These are phyloP conservation scores for Allophyes oxyacanthae DNA, from an alignment of 2,888 invertebrate genomes.

Conservation along the genomic window DNA sequence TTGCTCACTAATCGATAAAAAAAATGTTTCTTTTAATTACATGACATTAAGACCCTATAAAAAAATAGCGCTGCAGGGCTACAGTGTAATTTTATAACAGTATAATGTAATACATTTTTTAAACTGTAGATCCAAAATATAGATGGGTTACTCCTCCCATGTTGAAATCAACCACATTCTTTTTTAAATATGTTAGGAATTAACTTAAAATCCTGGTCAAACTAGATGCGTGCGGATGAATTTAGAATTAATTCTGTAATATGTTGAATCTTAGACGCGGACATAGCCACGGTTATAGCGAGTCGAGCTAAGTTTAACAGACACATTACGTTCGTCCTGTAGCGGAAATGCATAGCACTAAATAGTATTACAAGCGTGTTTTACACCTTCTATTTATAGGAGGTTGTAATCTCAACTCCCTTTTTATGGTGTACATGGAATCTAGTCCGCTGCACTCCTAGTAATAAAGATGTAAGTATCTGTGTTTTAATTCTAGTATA, in stretches of 20 bases:
- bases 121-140: too few relatives aligned
- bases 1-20: too few relatives aligned
- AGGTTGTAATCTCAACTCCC: conserved; percentile 34
- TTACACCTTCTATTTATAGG: conserved; percentile 46
- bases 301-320: conserved; percentile 22
- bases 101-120: too few relatives aligned
- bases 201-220: too few relatives aligned
- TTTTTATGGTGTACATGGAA: conserved; percentile 37
- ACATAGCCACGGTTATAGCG: not conserved
- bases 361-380: conserved; percentile 35
- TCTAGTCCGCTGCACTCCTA: conserved; percentile 26
- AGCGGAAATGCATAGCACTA: conserved; percentile 42
- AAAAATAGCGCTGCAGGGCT: too few relatives aligned
- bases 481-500: conserved; percentile 3
- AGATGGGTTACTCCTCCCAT: too few relatives aligned
- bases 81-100: too few relatives aligned
- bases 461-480: conserved; percentile 15
- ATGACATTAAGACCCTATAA: too few relatives aligned
- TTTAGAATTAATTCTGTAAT: not conserved
- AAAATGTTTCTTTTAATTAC: too few relatives aligned
- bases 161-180: too few relatives aligned
- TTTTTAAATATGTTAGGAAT: too few relatives aligned
- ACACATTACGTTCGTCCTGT: conserved; percentile 18
- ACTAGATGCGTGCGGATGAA: too few relatives aligned
- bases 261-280: not conserved